Base-by-base conservation (phyloP, 2,888 invertebrate species). In the Hyppa rectilinea region DNA sequence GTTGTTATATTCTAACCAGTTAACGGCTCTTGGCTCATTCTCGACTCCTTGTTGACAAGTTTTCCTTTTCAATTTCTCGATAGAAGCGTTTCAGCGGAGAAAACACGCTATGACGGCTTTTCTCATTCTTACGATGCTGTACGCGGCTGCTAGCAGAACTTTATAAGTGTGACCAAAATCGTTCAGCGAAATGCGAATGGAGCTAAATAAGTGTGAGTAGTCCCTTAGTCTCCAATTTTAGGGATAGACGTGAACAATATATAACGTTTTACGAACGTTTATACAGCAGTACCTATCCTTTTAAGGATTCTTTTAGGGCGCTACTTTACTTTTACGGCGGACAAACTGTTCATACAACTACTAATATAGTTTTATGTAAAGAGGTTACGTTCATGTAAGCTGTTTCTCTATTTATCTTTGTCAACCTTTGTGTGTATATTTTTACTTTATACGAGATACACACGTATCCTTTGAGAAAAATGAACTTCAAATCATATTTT, bases 291-390 rank as follows among this genome's bases (percentile, higher is more conserved):
- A 23, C 58, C 38, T 56, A 52, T 45, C 58, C 38, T 56, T 58
- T 45, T 50, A 58, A 73, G 5, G 50, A 38, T 20, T 40, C 34
- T 52, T 26, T 58, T 40, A 52, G 52, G 34, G 10, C 9, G 29
- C 26, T 45, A 38, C 58, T 53, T 77, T 34, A 58, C 26, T 67
- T 71, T 76, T 68, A 73, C 20, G 58, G 20, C 47, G 23, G 7
- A 5, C 40, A 59, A 76, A 76, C 43, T 74, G 40, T 49, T 36
- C 23, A 43, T 63, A 31, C 17, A 49, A 23, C 17, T n/a, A n/a
- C 36, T 64, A 40, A 49, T 65, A 65, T 55, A 55, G 17, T 47
- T 45, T 71, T 63, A 55, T 75, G 38, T 40, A 64, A 45, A 47
- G 43, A 53, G 63, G 53, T 62, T 43, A 29, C 20, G 20, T 38